Percentiles rank a stretch among this genome's conserved stretches.
Evolutionary conservation across 2,113 vertebrate species (phyloP).

Genomic region (Chloropsis cyanopogon): DNA sequence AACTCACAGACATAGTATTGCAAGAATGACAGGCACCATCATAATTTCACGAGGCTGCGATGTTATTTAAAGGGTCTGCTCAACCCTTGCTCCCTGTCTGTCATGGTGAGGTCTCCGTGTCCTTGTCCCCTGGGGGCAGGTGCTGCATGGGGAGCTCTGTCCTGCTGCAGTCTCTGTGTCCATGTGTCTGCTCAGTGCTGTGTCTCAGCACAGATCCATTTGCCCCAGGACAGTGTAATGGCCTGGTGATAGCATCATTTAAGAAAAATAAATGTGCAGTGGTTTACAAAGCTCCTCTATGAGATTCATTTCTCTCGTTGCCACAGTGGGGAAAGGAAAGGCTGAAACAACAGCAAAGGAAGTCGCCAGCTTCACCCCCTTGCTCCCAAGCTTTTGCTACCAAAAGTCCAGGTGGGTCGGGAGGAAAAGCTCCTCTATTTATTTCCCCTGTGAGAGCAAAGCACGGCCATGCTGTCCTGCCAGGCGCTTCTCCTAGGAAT

Average conservation of each 20-base stretch:
- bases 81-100: neutral
- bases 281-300: neutral
- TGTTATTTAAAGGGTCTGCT: neutral
- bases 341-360: neutral
- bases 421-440: neutral
- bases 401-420: neutral
- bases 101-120: fast-evolving
- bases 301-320: neutral
- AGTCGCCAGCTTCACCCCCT: neutral
- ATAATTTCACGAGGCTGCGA: fast-evolving
- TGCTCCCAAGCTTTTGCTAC: neutral
- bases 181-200: fast-evolving
- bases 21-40: neutral
- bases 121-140: fast-evolving
- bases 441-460: neutral
- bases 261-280: neutral
- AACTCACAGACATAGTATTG: neutral
- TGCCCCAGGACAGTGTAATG: neutral
- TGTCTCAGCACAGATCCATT: neutral
- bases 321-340: neutral
- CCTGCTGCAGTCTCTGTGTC: neutral
- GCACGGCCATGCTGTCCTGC: neutral
- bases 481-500: neutral
- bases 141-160: neutral
- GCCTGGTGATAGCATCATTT: neutral